These are phyloP conservation scores for Spialia ferax DNA, from an alignment of 2,888 invertebrate genomes.

Conservation along the genomic window DNA sequence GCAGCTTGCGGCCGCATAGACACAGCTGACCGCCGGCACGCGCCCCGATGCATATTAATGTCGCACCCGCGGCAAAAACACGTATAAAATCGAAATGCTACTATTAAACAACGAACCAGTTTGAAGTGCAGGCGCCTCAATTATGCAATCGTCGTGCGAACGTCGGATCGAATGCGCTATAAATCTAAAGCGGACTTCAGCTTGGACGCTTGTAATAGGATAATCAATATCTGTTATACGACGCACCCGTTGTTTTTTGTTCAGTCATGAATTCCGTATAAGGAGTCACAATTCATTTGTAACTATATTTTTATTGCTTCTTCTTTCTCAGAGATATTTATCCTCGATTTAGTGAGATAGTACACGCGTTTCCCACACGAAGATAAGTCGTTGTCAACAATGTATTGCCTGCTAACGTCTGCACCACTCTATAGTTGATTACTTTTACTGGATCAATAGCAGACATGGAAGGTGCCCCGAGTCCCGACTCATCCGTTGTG, in stretches of 20 bases:
- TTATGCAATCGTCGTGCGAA: slow-evolving; percentile 52
- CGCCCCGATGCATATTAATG: slow-evolving; percentile 82
- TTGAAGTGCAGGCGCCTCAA: slow-evolving; percentile 70
- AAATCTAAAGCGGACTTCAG: slow-evolving; percentile 46
- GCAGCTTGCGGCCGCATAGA: slow-evolving; percentile 82
- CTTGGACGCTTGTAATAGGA: slow-evolving; percentile 54
- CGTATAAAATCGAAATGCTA: slow-evolving; percentile 76
- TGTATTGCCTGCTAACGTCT: not conserved
- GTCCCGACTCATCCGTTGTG: slow-evolving; percentile 42
- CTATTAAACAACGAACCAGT: slow-evolving; percentile 69
- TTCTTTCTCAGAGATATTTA: slow-evolving; percentile 1
- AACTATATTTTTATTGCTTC: slow-evolving; percentile 14
- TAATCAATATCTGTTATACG: slow-evolving; percentile 61
- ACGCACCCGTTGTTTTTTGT: slow-evolving; percentile 50
- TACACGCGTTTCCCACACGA: slow-evolving; percentile 14
- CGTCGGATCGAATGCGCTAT: slow-evolving; percentile 31
- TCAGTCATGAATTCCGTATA: slow-evolving; percentile 37
- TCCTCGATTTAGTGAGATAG: slow-evolving; percentile 11
- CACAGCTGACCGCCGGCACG: slow-evolving; percentile 84
- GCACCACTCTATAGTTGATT: slow-evolving; percentile 12
- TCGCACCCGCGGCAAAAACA: slow-evolving; percentile 70
- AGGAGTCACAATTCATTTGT: slow-evolving; percentile 25
- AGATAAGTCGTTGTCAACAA: not conserved
- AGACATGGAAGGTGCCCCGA: slow-evolving; percentile 42
- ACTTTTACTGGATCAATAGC: slow-evolving; percentile 31